Percentiles rank a stretch among this genome's conserved stretches.
phyloP scores from a whole-genome alignment of 1,140 invertebrate genomes.

The Philaenus spumarius region DNA sequence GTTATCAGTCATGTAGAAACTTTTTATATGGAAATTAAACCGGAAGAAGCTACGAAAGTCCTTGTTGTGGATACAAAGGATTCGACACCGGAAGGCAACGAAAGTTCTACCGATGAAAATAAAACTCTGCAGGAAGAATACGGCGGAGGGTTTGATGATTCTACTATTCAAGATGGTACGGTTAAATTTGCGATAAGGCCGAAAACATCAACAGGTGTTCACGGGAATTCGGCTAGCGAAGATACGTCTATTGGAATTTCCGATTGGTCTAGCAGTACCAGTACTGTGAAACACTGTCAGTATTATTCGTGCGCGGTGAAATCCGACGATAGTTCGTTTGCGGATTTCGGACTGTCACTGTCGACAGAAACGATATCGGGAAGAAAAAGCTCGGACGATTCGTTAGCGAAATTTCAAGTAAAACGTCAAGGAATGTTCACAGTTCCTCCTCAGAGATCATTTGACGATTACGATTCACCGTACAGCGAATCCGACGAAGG shows the following conservation, averaged over 20 bases:
- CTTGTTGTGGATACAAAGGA: constrained; percentile 43
- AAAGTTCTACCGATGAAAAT: constrained; percentile 31
- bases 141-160: constrained; percentile 32
- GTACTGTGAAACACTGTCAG: constrained; percentile 27
- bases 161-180: constrained; percentile 42
- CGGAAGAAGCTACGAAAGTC: constrained; percentile 61
- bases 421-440: neutral
- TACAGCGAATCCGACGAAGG: constrained; percentile 33
- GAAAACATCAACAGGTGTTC: constrained; percentile 51
- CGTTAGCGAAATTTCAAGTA: constrained; percentile 18
- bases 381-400: constrained; percentile 30
- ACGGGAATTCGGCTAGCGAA: constrained; percentile 64
- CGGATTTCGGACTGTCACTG: constrained; percentile 29
- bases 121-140: constrained; percentile 47
- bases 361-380: constrained; percentile 29
- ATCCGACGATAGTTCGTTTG: constrained; percentile 32
- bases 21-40: constrained; percentile 70
- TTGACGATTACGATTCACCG: constrained; percentile 35
- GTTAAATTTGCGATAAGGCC: constrained; percentile 64
- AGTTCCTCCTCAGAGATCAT: constrained; percentile 22
- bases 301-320: constrained; percentile 26
- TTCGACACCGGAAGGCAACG: constrained; percentile 25
- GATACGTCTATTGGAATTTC: constrained; percentile 76
- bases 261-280: constrained; percentile 65
- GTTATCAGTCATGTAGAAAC: constrained; percentile 76